Percentiles rank a stretch among this genome's conserved stretches.
These are phyloP conservation scores for Pyrocephalus nanus DNA, from an alignment of 2,797 vertebrate species.

Conservation along the genomic window DNA sequence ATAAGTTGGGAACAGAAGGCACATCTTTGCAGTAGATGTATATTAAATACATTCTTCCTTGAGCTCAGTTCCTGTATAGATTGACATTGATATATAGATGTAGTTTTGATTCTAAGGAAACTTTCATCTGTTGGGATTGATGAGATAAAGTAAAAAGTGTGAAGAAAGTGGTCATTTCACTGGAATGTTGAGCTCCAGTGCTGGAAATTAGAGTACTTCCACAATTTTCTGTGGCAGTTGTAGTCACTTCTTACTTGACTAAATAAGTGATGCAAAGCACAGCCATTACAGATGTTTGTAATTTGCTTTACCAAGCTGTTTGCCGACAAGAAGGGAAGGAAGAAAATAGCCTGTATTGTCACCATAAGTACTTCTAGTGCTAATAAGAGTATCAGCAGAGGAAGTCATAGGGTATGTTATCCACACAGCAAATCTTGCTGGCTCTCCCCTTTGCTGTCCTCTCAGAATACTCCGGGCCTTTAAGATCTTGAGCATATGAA, in stretches of 20 bases:
- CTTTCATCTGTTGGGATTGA: conserved; percentile 19
- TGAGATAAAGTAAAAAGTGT: conserved; percentile 23
- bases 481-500: not conserved
- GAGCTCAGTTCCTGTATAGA: conserved; percentile 14
- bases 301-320: not conserved
- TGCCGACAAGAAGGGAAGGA: not conserved
- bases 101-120: conserved; percentile 44
- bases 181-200: not conserved
- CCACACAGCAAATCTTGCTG: not conserved
- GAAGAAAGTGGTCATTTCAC: not conserved
- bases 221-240: not conserved
- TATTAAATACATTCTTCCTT: conserved; percentile 39
- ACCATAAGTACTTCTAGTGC: not conserved
- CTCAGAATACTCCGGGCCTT: not conserved
- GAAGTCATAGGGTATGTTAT: not conserved
- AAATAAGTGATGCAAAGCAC: not conserved
- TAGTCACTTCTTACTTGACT: not conserved
- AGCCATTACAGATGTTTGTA: not conserved
- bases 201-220: not conserved
- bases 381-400: not conserved
- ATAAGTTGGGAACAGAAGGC: conserved; percentile 8
- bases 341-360: not conserved
- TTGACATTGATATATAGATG: conserved; percentile 43
- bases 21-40: not conserved
- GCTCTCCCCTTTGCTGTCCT: not conserved